Evolutionary conservation across 2,113 vertebrate species (phyloP), one percentile per base, ranked within the genome.

Genomic region (Pelecanoides urinatrix): DNA sequence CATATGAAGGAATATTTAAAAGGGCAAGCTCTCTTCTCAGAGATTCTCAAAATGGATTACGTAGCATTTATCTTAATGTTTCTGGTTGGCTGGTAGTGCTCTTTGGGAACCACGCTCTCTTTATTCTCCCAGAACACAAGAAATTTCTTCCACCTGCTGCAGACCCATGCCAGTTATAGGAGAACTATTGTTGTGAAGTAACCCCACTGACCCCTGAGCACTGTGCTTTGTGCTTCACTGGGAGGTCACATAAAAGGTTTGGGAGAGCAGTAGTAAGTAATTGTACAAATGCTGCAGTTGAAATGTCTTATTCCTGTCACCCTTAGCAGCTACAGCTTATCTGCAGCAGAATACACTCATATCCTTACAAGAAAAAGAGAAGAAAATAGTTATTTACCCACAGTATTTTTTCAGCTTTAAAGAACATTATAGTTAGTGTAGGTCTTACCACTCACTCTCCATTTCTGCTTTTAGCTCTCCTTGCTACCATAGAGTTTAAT

Each of bases 61-160:
- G 72, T 81, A 74, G 95, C 40, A 13, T 91, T 10, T 86, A 81
- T 86, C 90, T 83, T 70, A 55, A 50, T 86, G 86, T 92, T 96
- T 95, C 90, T 95, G 90, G 47, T 86, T 94, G 95, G 88, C 72
- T 93, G 75, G 79, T 90, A 55, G 82, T 36, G 71, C 72, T 92
- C 88, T 92, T 96, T 96, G 96, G 92, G 96, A 96, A 96, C 92
- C 19, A 3, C 20, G 74, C 63, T 26, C 42, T 67, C 88, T 88
- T 74, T 93, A 55, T 88, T 96, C 92, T 96, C 90, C 90, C 95
- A 96, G 90, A 86, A 47, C 68, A 86, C 47, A 71, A 93, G 82
- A 88, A 63, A 71, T 88, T 94, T 91, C 90, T 96, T 88, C 94
- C 90, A 95, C 96, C 94, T 97, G 96, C 90, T 32, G 17, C 86